Evolutionary conservation across 2,888 invertebrate genomes (phyloP), one percentile per base, ranked within the genome.

Genomic region (Yponomeuta plumbellus): DNA sequence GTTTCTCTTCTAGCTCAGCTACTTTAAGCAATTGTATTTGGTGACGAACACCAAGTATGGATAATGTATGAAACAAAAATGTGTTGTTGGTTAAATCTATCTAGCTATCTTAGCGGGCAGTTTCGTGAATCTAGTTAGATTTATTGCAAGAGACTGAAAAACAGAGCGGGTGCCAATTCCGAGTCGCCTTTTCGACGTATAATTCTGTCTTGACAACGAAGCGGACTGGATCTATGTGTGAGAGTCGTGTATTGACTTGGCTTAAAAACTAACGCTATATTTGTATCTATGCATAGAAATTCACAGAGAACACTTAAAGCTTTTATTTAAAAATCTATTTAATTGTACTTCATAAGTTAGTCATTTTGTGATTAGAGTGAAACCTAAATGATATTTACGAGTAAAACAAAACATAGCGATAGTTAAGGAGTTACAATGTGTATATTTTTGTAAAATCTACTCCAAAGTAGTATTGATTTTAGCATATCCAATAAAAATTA

Each of bases 321-420:
- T 74, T 75, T 67, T 70, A 70, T 70, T 67, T 69, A 67, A 71
- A 71, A 73, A 63, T 63, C 63, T 63, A 63, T 63, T 63, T 63
- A 63, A 63, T 17, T 63, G 71, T 75, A 76, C 70, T 73, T 73
- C 68, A 67, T 76, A 74, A 73, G 73, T 73, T 72, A 74, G 75
- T 73, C 70, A 71, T 71, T 34, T 72, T 67, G 69, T 67, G 69
- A 70, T 68, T 70, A 69, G 71, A 69, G 68, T 44, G 69, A 71
- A 70, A 58, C 39, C 11, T 65, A 40, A 65, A 57, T 58, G 22
- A 66, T 66, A 52, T 66, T 61, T 11, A 65, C 11, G 44, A 52
- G 13, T 17, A 52, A 21, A 57, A 39, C 39, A 23, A 61, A 65
- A 56, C 61, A 66, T 56, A 64, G 66, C 65, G 40, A 61, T 61